phyloP scores from a whole-genome alignment of 2,797 vertebrate species.

The Sebastes paucispinis region DNA sequence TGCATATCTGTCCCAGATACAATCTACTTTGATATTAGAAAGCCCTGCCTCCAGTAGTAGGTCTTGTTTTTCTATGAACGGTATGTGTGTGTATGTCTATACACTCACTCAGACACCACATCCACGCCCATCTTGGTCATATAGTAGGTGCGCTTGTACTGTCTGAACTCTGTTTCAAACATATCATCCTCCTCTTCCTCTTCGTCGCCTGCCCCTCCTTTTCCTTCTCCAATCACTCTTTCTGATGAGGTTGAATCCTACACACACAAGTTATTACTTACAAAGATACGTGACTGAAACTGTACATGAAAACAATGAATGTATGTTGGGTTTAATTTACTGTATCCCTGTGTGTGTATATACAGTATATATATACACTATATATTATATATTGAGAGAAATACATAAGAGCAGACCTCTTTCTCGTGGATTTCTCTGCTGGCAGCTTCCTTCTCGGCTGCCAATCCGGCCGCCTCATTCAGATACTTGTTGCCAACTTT shows the following conservation, averaged over 20 bases:
- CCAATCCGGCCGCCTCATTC: conserved; percentile 94
- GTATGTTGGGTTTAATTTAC: background rate
- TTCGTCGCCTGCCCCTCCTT: conserved; percentile 65
- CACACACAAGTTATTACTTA: background rate
- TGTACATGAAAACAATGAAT: background rate
- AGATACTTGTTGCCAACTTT: conserved; percentile 98
- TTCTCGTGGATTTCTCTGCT: conserved; percentile 80
- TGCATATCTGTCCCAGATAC: background rate
- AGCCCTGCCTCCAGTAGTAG: background rate
- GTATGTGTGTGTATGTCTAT: background rate
- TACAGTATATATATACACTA: too few relatives aligned
- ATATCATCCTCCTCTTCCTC: conserved; percentile 94
- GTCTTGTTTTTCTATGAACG: background rate
- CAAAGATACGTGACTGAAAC: background rate
- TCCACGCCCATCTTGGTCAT: conserved; percentile 98
- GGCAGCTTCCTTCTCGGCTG: conserved; percentile 93
- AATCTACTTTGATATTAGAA: background rate
- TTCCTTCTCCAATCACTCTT: conserved; percentile 21
- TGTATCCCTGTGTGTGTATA: background rate
- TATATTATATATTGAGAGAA: too few relatives aligned
- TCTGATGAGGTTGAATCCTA: conserved; percentile 56
- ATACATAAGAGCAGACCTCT: conserved; percentile 69
- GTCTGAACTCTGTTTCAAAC: conserved; percentile 96
- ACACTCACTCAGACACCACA: conserved; percentile 94
- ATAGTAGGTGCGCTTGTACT: conserved; percentile 97